These are phyloP conservation scores for Eupithecia dodoneata DNA, from an alignment of 2,888 invertebrate genomes.

Conservation along the genomic window DNA sequence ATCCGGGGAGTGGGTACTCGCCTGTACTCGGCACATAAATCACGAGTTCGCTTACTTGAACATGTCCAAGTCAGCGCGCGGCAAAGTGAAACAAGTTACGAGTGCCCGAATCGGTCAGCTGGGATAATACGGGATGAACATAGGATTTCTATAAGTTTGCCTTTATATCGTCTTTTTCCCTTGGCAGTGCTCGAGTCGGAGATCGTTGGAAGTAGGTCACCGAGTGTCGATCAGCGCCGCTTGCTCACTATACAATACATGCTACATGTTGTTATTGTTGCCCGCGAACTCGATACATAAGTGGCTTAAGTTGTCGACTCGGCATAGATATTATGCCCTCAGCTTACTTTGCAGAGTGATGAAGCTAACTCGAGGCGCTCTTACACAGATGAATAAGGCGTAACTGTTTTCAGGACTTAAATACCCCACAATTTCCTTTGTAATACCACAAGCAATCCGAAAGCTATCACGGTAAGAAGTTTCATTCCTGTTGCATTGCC, in stretches of 20 bases:
- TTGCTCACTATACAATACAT: not conserved
- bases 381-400: not conserved
- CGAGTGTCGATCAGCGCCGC: not conserved
- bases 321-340: not conserved
- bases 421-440: not conserved
- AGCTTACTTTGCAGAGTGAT: not conserved
- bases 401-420: not conserved
- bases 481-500: not conserved
- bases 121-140: conserved; percentile 34
- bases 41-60: conserved; percentile 33
- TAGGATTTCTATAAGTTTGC: conserved; percentile 26
- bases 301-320: conserved; percentile 1
- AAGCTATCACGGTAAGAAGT: not conserved
- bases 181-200: conserved; percentile 9
- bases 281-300: not conserved
- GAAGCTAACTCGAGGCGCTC: not conserved
- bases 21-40: conserved; percentile 29
- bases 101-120: conserved; percentile 29
- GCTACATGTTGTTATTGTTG: not conserved
- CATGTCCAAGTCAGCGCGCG: conserved; percentile 33
- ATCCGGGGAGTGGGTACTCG: not conserved
- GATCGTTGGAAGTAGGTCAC: conserved; percentile 6
- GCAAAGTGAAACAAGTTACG: conserved; percentile 31
- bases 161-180: conserved; percentile 21
- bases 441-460: not conserved